Percentiles rank a stretch among this genome's conserved stretches.
Conservation (phyloP, 1,140 invertebrate genomes). For the Bilobella aurantiaca region DNA sequence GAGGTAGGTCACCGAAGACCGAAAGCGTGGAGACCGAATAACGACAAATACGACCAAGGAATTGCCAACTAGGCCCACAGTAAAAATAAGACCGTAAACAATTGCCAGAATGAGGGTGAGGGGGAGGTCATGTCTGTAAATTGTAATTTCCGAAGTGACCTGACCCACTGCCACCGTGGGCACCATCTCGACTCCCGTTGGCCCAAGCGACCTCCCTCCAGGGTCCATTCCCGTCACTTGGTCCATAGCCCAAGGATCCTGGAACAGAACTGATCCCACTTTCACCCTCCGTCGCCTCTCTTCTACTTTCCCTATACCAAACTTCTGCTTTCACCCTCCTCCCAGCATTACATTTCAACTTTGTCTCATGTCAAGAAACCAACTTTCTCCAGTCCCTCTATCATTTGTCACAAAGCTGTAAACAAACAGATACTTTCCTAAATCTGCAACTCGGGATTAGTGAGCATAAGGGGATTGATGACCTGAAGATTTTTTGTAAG, state of each 20-base stretch:
- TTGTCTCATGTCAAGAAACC: neutral
- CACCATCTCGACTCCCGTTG: neutral
- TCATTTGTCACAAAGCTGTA: neutral
- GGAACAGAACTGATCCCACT: neutral
- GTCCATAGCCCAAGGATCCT: neutral
- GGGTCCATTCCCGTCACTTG: neutral
- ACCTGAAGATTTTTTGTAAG: neutral
- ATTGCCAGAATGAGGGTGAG: neutral
- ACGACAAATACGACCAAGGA: constrained; percentile 48
- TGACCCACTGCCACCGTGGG: neutral
- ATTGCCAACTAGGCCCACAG: neutral
- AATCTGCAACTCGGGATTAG: neutral
- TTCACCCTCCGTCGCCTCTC: neutral
- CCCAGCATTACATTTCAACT: neutral
- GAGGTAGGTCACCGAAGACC: constrained; percentile 77
- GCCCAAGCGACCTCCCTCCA: neutral
- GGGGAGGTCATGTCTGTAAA: neutral
- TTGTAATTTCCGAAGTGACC: neutral
- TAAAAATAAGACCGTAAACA: neutral
- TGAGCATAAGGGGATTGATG: neutral
- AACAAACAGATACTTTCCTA: neutral
- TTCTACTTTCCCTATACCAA: neutral
- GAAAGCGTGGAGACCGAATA: constrained; percentile 70
- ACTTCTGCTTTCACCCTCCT: neutral
- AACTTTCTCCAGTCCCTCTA: neutral